Evolutionary conservation across 2,113 vertebrate genomes (phyloP).

Genomic region (Odocoileus virginianus): DNA sequence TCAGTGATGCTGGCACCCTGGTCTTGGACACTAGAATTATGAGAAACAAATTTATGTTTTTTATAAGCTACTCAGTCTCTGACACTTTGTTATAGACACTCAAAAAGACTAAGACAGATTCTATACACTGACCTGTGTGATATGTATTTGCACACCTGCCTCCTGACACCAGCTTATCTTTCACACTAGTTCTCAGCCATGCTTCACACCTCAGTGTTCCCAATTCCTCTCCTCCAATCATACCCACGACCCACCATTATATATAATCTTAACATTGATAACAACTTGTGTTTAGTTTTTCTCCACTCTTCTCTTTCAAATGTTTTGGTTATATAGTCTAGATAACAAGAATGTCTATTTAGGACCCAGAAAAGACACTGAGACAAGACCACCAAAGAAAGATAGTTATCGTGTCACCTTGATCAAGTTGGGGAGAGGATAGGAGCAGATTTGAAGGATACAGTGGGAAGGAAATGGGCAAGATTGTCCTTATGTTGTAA

Average conservation of each 20-base stretch:
- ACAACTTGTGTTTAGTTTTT: not conserved
- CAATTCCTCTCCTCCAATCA: not conserved
- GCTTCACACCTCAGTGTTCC: not conserved
- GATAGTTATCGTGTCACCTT: not conserved
- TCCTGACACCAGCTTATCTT: not conserved
- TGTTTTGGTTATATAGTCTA: not conserved
- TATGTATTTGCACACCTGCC: not conserved
- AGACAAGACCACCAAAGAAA: not conserved
- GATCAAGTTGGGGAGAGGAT: not conserved
- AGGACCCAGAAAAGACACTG: not conserved
- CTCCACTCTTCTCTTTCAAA: not conserved
- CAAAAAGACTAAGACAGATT: not conserved
- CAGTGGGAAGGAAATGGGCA: not conserved
- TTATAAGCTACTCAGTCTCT: not conserved
- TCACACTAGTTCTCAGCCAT: not conserved
- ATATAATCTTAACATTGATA: not conserved
- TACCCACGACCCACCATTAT: not conserved
- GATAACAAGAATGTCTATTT: not conserved
- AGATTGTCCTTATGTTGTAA: not conserved
- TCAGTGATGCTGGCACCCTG: not conserved
- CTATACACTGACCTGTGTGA: not conserved
- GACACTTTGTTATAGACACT: not conserved
- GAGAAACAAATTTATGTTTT: not conserved
- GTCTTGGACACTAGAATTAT: not conserved
- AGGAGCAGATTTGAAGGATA: not conserved